Base-by-base conservation (phyloP, 2,797 vertebrate genomes). In the Serranus cabrilla region DNA sequence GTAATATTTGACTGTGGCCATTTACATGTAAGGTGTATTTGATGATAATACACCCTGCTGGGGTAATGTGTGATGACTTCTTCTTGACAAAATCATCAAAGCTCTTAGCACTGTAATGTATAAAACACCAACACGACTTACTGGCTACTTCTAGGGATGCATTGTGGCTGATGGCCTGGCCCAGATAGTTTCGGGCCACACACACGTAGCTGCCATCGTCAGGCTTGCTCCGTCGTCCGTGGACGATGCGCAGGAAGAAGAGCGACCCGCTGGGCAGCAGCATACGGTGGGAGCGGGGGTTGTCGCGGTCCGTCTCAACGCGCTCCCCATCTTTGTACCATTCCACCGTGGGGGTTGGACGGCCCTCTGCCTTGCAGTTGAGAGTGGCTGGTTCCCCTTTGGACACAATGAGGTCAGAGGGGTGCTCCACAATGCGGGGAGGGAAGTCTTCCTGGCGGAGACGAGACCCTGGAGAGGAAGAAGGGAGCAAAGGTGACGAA, bases 91-190 rank as follows among this genome's bases (percentile, higher is more conserved):
- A 55, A 68, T 34, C 7, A 31, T n/a, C 25, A 39, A 27, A 96
- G 79, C 95, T 92, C 0, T 95, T 18, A 49, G 25, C n/a, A 12
- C 45, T 34, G 40, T 40, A 27, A 54, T 31, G 51, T 4, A 0
- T 39, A 52, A 51, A 51, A 60, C 37, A 67, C 18, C 18, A 56
- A 51, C 63, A 45, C 50, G 42, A 97, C 97, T 97, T 95, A 98
- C 97, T 97, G 70, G 97, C 97, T 85, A 99, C 97, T 94, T 99
- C 97, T 95, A 99, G 94, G 1, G 97, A 99, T 0, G 97, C 97
- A 10, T 99, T 99, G 82, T 97, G 97, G 84, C 97, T 99, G 72
- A 97, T 96, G 0, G 97, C 97, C 84, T 99, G 96, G 61, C 97
- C 97, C 2, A 99, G 95, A 85, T 99, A 99, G 93, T 99, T 99